Conservation (phyloP, 2,888 invertebrate species). For the Alviniconcha strummeri region DNA sequence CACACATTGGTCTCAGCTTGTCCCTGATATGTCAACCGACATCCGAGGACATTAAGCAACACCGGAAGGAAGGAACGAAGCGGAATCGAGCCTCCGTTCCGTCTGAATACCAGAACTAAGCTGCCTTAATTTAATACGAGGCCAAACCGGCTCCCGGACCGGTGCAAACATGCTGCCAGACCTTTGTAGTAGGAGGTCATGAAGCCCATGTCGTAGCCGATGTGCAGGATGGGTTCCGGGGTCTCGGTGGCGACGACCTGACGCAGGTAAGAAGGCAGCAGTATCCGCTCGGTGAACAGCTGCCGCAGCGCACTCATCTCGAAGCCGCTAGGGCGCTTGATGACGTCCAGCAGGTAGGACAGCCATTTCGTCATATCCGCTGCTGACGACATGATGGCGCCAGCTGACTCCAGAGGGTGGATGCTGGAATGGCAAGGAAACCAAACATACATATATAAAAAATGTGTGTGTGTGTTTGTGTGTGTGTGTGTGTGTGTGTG, state of each 20-base stretch:
- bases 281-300: conserved; percentile 19
- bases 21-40: too few species aligned
- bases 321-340: not conserved
- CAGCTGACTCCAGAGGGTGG: conserved; percentile 29
- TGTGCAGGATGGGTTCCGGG: not conserved
- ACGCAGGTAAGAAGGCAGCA: conserved; percentile 12
- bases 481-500: too few species aligned
- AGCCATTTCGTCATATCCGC: conserved; percentile 28
- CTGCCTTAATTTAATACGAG: too few species aligned
- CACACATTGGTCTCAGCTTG: too few species aligned
- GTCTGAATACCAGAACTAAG: too few species aligned
- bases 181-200: conserved; percentile 22
- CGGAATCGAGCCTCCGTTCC: too few species aligned
- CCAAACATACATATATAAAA: too few species aligned
- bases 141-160: too few species aligned
- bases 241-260: not conserved
- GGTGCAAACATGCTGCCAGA: not conserved
- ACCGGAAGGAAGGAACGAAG: too few species aligned
- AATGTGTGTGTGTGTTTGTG: too few species aligned
- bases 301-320: not conserved
- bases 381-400: conserved; percentile 32
- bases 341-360: conserved; percentile 9
- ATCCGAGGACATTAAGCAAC: too few species aligned
- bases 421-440: not conserved
- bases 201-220: conserved; percentile 28